A percentile compares a stretch with the other conserved stretches of the same genome.
These are phyloP conservation scores for Microcebus tavaratra DNA, from an alignment of 2,113 vertebrate genomes.

Conservation along the genomic window DNA sequence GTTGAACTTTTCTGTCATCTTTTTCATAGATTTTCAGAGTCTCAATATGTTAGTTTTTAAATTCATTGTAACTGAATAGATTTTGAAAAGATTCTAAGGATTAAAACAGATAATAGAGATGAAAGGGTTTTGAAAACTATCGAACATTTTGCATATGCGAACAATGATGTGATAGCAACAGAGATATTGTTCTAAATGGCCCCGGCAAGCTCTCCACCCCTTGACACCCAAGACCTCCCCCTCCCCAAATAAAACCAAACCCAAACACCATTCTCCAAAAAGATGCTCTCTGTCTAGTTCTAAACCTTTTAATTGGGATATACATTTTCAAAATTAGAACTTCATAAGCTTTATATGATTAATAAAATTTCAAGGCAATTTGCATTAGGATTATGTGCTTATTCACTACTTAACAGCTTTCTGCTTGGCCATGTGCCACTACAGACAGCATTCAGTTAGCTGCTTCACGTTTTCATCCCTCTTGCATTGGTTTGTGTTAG, in stretches of 20 bases:
- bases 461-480: background rate
- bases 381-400: background rate
- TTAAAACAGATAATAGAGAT: background rate
- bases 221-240: background rate
- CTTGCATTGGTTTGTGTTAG: background rate
- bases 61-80: background rate
- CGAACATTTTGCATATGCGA: background rate
- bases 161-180: background rate
- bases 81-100: background rate
- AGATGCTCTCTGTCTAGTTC: background rate
- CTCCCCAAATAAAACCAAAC: background rate
- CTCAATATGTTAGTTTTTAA: conserved; percentile 18
- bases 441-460: background rate
- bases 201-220: background rate
- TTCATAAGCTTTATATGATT: background rate
- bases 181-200: background rate
- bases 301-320: background rate
- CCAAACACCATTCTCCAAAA: background rate
- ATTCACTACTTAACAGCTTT: background rate
- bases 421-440: background rate
- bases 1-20: background rate
- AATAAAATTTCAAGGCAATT: conserved; percentile 20
- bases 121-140: background rate
- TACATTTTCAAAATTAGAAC: background rate
- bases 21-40: conserved; percentile 15